phyloP scores from a whole-genome alignment of 1,140 invertebrate species.

The Drosophila pectinifera region DNA sequence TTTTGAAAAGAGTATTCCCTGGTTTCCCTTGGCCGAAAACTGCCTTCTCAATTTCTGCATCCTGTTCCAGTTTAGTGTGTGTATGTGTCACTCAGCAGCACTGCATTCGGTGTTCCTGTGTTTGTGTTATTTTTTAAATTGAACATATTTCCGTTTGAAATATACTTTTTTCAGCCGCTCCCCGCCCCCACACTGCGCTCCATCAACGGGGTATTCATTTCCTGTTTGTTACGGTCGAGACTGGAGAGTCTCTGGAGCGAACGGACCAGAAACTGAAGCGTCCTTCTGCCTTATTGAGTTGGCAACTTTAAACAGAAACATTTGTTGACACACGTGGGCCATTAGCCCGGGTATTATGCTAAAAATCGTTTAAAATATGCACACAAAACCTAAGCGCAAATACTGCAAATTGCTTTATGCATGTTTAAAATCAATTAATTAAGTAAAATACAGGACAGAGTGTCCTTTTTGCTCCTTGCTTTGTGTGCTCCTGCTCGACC shows the following conservation, averaged over 20 bases:
- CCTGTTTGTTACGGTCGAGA: constrained; percentile 61
- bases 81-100: constrained; percentile 56
- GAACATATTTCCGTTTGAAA: constrained; percentile 74
- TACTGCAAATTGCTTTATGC: constrained; percentile 60
- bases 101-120: constrained; percentile 43
- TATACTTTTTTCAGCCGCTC: constrained; percentile 20
- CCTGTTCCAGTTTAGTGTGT: constrained; percentile 10
- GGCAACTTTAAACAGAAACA: constrained; percentile 34
- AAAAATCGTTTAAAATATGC: constrained; percentile 33
- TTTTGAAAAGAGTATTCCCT: constrained; percentile 3
- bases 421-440: constrained; percentile 70
- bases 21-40: background rate
- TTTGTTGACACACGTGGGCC: constrained; percentile 23
- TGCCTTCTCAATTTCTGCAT: constrained; percentile 1
- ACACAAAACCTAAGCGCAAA: constrained; percentile 44
- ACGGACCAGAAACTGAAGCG: constrained; percentile 32
- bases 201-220: constrained; percentile 64
- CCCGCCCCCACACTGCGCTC: background rate
- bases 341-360: constrained; percentile 16
- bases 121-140: constrained; percentile 72
- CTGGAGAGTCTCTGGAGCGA: constrained; percentile 29
- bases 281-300: constrained; percentile 26
- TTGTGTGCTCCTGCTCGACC: background rate
- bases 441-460: constrained; percentile 39
- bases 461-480: constrained; percentile 30